phyloP scores from a whole-genome alignment of 1,140 invertebrate species.

The Aphelenchoides avenae region DNA sequence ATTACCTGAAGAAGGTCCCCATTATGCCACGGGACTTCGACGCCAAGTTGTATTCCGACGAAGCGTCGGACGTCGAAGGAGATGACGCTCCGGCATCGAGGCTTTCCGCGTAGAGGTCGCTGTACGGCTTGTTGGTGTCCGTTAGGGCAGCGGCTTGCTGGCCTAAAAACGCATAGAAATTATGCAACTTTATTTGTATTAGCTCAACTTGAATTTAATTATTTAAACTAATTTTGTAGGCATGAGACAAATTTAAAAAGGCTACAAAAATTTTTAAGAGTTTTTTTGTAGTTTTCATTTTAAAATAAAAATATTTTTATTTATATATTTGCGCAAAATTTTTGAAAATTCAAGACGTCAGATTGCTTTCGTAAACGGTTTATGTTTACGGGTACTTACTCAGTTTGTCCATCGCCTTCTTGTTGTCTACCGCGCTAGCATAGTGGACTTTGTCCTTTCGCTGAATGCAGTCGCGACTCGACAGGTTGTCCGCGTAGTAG shows the following conservation, averaged over 20 bases:
- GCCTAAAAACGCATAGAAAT: too few species aligned
- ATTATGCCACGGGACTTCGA: constrained; percentile 49
- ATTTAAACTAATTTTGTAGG: too few species aligned
- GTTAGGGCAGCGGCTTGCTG: too few species aligned
- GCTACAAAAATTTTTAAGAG: background rate
- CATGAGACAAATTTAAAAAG: background rate
- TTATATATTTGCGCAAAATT: background rate
- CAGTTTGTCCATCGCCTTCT: constrained; percentile 7
- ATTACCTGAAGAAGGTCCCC: constrained; percentile 52
- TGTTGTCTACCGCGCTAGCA: background rate
- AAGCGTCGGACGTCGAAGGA: constrained; percentile 15
- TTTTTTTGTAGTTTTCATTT: too few species aligned
- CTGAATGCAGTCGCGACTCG: background rate
- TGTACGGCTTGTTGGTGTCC: too few species aligned
- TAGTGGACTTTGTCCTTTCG: background rate
- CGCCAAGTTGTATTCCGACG: constrained; percentile 46
- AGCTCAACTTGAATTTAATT: too few species aligned
- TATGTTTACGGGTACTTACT: too few species aligned
- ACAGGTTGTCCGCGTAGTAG: constrained; percentile 9
- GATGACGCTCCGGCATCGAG: constrained; percentile 21
- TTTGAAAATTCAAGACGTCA: constrained; percentile 1
- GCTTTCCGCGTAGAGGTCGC: constrained; percentile 1
- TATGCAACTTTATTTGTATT: too few species aligned
- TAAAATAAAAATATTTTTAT: too few species aligned
- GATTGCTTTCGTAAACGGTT: constrained; percentile 4